Evolutionary conservation across 2,888 invertebrate species (phyloP), one percentile per base, ranked within the genome.

Genomic region (Nomada fucata): DNA sequence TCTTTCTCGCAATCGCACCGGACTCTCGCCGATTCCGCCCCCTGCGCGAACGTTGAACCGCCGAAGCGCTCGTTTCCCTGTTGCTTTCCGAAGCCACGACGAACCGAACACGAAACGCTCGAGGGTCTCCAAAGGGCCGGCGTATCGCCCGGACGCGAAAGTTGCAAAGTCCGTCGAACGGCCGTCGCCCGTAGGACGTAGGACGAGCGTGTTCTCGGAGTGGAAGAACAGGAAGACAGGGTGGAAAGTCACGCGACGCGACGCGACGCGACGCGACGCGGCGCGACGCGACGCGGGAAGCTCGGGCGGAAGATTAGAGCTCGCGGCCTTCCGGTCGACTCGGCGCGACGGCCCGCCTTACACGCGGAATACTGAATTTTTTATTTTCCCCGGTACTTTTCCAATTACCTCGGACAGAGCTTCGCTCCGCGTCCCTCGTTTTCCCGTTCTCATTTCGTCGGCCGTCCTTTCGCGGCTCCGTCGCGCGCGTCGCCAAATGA

Each of bases 351-450:
- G 26, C 18, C 44, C 53, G 69, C 64, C 23, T 77, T 79, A 71
- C 77, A 77, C 72, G 72, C 67, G 57, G 79, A 63, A 80, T 68
- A 80, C 79, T 52, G 68, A 78, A 78, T 78, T 68, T 80, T 78
- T 78, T 78, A 68, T 72, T 78, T 65, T 63, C 44, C 42, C 50
- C 61, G 78, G 67, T 78, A 80, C 79, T 86, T 86, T 86, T 86
- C 85, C 86, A 86, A 86, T 86, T 86, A 86, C 78, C 85, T 75
- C 68, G 85, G 83, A 84, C 76, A 82, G 81, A 69, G 70, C 52
- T 44, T 53, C 59, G 61, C 63, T 67, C 68, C 68, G 67, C 67
- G 61, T 79, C 65, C 67, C 82, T 57, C 61, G 84, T 80, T 76
- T 74, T 76, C 74, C 74, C 68, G 67, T 80, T 86, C 85, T 83